Evolutionary conservation across 2,113 vertebrate genomes (phyloP).

Genomic region (Leptodactylus fuscus): DNA sequence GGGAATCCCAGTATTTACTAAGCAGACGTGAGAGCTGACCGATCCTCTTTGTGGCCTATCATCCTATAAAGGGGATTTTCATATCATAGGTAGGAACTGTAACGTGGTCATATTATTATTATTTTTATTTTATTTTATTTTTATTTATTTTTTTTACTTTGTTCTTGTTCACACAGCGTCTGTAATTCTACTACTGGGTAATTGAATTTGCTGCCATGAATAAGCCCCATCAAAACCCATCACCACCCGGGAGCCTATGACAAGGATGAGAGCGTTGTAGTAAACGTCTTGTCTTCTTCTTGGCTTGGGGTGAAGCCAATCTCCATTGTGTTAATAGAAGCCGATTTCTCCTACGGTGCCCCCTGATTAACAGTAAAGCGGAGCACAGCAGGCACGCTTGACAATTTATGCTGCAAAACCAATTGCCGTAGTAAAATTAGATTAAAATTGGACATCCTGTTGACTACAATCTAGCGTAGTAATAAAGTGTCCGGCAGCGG

Average conservation of each 20-base stretch:
- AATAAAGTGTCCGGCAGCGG: neutral
- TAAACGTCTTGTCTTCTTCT: neutral
- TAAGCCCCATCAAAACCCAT: neutral
- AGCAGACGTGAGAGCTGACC: too few relatives aligned
- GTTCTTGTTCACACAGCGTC: too few relatives aligned
- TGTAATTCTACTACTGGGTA: neutral
- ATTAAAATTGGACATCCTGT: conserved; percentile 4
- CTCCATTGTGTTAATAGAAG: neutral
- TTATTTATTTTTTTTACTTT: too few relatives aligned
- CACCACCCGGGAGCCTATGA: neutral
- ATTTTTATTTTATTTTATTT: too few relatives aligned
- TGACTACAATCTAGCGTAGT: neutral
- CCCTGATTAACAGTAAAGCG: neutral
- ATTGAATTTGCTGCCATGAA: neutral
- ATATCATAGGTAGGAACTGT: too few relatives aligned
- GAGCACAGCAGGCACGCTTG: neutral
- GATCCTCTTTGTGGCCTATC: too few relatives aligned
- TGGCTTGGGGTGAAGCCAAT: neutral
- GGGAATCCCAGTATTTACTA: too few relatives aligned
- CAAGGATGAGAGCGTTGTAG: neutral
- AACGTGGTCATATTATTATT: too few relatives aligned
- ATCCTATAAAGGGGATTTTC: too few relatives aligned
- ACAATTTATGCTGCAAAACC: neutral
- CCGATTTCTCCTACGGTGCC: neutral
- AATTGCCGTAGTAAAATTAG: conserved; percentile 1